Evolutionary conservation across 1,140 invertebrate genomes (phyloP).

Genomic region (Papilio polyxenes): DNA sequence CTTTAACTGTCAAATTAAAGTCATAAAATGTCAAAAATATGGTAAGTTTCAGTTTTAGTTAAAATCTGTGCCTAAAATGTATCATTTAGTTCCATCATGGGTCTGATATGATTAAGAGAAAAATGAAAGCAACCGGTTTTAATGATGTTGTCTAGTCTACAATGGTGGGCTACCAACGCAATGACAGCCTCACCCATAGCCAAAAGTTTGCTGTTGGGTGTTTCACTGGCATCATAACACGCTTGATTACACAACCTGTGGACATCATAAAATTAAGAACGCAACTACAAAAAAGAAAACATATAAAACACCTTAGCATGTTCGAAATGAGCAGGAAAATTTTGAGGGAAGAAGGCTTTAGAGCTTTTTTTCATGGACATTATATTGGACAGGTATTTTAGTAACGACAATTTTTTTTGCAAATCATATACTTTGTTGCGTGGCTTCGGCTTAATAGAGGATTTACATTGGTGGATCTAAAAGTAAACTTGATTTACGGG

Average conservation of each 20-base stretch:
- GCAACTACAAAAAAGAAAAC: constrained; percentile 52
- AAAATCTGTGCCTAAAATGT: background rate
- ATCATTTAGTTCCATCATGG: background rate
- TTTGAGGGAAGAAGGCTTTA: constrained; percentile 60
- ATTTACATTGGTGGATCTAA: no score
- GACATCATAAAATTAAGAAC: constrained; percentile 67
- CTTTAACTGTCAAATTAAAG: background rate
- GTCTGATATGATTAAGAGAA: background rate
- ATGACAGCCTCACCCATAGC: constrained; percentile 57
- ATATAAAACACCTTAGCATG: constrained; percentile 39
- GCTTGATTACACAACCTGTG: constrained; percentile 69
- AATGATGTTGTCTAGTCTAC: constrained; percentile 23
- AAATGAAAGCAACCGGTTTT: background rate
- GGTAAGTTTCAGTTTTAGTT: background rate
- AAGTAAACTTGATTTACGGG: no score
- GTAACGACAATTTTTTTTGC: constrained; percentile 12
- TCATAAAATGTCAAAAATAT: background rate
- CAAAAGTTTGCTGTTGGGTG: constrained; percentile 68
- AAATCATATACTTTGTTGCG: no score
- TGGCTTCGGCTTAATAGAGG: no score
- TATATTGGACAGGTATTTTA: constrained; percentile 64
- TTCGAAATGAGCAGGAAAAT: constrained; percentile 56
- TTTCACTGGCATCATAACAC: constrained; percentile 59
- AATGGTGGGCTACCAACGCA: constrained; percentile 67
- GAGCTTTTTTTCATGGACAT: constrained; percentile 71